Evolutionary conservation across 2,113 vertebrate species (phyloP).

Genomic region (Nematolebias whitei): DNA sequence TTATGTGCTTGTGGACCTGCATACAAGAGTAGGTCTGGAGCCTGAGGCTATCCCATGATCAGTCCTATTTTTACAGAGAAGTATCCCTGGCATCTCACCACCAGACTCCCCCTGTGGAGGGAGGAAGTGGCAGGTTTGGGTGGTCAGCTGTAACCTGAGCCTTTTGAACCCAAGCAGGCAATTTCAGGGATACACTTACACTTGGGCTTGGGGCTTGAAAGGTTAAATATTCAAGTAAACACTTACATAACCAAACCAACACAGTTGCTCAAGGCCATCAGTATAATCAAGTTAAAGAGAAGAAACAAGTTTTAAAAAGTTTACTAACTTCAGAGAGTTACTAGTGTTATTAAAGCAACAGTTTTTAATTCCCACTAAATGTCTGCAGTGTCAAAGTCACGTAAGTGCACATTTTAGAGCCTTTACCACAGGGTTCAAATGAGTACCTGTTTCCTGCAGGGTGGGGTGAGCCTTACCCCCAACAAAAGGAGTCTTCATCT

Average conservation of each 20-base stretch:
- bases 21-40: constrained; percentile 65
- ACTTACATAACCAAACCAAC: constrained; percentile 34
- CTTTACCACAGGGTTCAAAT: not conserved
- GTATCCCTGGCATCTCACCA: constrained; percentile 62
- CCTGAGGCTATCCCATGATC: constrained; percentile 58
- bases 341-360: not conserved
- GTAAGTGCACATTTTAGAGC: not conserved
- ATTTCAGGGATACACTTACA: constrained; percentile 11
- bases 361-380: not conserved
- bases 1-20: not conserved
- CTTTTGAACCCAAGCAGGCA: constrained; percentile 28
- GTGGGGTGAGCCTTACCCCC: constrained; percentile 85
- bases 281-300: not conserved
- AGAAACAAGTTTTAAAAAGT: not conserved
- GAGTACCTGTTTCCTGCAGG: constrained; percentile 72
- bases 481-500: constrained; percentile 76
- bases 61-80: constrained; percentile 75
- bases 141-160: constrained; percentile 67
- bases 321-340: not conserved
- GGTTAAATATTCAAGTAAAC: constrained; percentile 36
- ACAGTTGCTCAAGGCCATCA: constrained; percentile 15
- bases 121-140: constrained; percentile 54
- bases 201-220: constrained; percentile 4
- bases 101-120: constrained; percentile 40
- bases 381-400: not conserved